phyloP scores from a whole-genome alignment of 2,888 invertebrate genomes.

The Caenorhabditis plicata region DNA sequence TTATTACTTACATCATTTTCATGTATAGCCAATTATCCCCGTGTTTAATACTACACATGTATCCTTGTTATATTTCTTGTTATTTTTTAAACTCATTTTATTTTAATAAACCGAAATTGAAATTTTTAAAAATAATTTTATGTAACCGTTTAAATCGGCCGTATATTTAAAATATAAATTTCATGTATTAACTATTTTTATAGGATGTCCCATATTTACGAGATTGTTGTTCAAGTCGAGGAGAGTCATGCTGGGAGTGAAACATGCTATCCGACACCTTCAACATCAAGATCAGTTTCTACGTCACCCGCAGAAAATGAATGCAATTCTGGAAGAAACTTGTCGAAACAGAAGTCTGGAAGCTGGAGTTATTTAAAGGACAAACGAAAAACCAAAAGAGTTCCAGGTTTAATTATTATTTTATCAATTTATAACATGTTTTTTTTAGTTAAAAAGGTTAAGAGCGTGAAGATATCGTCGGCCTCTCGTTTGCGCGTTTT shows the following conservation, averaged over 20 bases:
- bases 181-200: too few relatives aligned
- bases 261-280: conserved; percentile 20
- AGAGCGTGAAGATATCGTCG: conserved; percentile 18
- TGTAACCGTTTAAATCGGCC: too few relatives aligned
- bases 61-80: too few relatives aligned
- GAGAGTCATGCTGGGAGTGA: background rate
- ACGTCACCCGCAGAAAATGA: conserved; percentile 4
- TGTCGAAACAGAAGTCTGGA: background rate
- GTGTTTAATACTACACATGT: too few relatives aligned
- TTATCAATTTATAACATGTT: background rate
- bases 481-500: conserved; percentile 21
- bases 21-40: too few relatives aligned
- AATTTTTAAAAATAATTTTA: too few relatives aligned
- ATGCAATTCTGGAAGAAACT: background rate
- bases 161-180: too few relatives aligned
- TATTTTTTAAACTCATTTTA: too few relatives aligned
- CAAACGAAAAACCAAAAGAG: too few relatives aligned
- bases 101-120: too few relatives aligned
- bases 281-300: conserved; percentile 18
- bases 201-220: conserved; percentile 12
- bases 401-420: background rate
- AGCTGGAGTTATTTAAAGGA: too few relatives aligned
- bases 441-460: conserved; percentile 21
- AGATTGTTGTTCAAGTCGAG: conserved; percentile 16
- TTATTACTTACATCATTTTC: too few relatives aligned